Conservation (phyloP, 2,888 invertebrate species). For the Cephus spinipes region DNA sequence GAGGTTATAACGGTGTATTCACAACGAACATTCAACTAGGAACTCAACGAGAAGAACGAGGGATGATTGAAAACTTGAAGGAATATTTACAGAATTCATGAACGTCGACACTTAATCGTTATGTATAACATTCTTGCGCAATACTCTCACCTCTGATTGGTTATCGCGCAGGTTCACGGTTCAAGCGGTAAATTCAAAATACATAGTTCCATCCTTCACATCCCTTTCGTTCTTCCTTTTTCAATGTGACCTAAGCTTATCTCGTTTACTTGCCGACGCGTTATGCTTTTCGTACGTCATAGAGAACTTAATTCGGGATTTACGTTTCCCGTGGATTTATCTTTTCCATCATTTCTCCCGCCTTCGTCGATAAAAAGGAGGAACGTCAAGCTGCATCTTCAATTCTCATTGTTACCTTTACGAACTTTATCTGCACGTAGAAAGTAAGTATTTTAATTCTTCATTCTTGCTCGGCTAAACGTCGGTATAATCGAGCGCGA, state of each 20-base stretch:
- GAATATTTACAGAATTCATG: slow-evolving; percentile 28
- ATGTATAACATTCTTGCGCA: slow-evolving; percentile 9
- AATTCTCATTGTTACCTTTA: not conserved
- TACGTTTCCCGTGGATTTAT: not conserved
- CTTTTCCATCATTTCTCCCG: not conserved
- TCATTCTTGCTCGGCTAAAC: not conserved
- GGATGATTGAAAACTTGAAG: slow-evolving; percentile 14
- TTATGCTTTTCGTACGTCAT: not conserved
- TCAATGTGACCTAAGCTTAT: not conserved
- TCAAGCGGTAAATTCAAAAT: slow-evolving; percentile 5
- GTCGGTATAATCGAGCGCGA: not conserved
- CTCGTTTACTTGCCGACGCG: not conserved
- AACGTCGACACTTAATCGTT: not conserved
- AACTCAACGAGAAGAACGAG: slow-evolving; percentile 15
- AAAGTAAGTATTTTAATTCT: not conserved
- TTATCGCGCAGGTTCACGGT: not conserved
- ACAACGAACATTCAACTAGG: slow-evolving; percentile 22
- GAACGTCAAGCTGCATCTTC: not conserved
- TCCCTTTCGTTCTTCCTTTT: not conserved
- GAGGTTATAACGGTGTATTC: slow-evolving; percentile 25
- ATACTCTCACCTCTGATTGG: not conserved
- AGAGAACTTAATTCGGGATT: not conserved
- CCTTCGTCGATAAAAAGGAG: not conserved
- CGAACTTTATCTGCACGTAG: not conserved
- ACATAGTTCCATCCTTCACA: not conserved